Evolutionary conservation across 2,888 invertebrate species (phyloP).

Genomic region (Petrolisthes cinctipes): DNA sequence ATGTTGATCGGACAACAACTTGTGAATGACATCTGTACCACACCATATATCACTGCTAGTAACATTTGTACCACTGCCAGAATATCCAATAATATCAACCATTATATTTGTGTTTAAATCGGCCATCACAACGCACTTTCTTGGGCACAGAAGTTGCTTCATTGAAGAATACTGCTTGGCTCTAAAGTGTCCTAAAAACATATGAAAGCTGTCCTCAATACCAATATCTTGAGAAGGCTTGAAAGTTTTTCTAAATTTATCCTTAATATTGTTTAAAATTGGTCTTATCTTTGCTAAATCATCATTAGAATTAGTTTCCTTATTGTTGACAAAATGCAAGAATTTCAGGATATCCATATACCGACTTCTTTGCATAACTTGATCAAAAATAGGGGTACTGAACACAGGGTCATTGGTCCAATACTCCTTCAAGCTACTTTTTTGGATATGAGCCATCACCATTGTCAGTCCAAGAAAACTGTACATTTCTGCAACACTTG

Average conservation of each 20-base stretch:
- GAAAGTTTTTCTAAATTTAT: constrained; percentile 6
- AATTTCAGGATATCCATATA: neutral
- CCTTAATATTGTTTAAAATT: neutral
- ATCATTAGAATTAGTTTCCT: neutral
- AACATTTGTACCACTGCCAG: neutral
- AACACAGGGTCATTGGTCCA: neutral
- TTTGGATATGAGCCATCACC: neutral
- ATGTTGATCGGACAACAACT: neutral
- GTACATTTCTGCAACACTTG: neutral
- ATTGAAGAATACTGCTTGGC: neutral
- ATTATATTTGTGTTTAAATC: neutral
- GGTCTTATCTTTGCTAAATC: neutral
- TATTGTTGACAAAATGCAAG: constrained; percentile 9
- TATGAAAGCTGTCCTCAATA: neutral
- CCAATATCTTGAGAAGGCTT: neutral
- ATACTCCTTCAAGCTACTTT: neutral
- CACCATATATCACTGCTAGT: neutral
- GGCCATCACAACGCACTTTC: neutral
- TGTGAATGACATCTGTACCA: neutral
- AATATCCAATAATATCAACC: neutral
- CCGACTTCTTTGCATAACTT: neutral
- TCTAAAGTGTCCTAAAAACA: neutral
- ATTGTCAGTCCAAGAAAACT: neutral
- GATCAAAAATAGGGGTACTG: neutral
- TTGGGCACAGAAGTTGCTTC: neutral